A percentile compares a stretch with the other conserved stretches of the same genome.
Conservation (phyloP, 2,888 invertebrate genomes). For the Megamerina dolium region DNA sequence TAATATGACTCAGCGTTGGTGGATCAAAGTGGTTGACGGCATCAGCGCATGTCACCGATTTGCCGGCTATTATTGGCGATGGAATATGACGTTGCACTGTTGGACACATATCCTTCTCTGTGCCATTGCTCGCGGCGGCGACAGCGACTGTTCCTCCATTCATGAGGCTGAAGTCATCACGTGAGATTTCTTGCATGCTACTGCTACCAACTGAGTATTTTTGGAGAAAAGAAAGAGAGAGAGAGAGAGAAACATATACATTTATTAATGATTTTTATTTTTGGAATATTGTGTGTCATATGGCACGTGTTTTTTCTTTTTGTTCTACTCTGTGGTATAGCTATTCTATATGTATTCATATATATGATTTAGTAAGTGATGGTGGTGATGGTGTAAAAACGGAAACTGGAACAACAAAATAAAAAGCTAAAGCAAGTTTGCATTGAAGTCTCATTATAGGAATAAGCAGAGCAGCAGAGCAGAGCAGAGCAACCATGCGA, state of each 20-base stretch:
- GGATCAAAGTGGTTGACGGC: conserved; percentile 11
- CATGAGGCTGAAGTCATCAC: conserved; percentile 35
- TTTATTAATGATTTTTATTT: too few relatives aligned
- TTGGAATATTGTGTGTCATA: too few relatives aligned
- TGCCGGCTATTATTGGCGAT: conserved; percentile 14
- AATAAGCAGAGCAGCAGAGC: not conserved
- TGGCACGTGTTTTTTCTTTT: too few relatives aligned
- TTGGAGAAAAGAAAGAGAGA: not conserved
- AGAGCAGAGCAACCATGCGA: not conserved
- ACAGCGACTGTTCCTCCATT: conserved; percentile 27
- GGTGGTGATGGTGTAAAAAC: too few relatives aligned
- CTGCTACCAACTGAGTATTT: conserved; percentile 24
- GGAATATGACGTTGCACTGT: conserved; percentile 24
- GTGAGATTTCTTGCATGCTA: conserved; percentile 46
- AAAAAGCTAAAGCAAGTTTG: too few relatives aligned
- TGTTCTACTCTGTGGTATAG: too few relatives aligned
- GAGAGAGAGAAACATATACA: not conserved
- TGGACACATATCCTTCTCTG: conserved; percentile 28
- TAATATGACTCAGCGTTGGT: conserved; percentile 22
- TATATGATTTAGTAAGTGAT: too few relatives aligned
- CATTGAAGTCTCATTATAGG: not conserved
- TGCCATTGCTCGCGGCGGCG: conserved; percentile 17
- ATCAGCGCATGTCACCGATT: conserved; percentile 11
- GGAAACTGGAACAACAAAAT: too few relatives aligned
- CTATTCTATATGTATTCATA: too few relatives aligned